Evolutionary conservation across 2,797 vertebrate genomes (phyloP).

Genomic region (Acipenser ruthenus): DNA sequence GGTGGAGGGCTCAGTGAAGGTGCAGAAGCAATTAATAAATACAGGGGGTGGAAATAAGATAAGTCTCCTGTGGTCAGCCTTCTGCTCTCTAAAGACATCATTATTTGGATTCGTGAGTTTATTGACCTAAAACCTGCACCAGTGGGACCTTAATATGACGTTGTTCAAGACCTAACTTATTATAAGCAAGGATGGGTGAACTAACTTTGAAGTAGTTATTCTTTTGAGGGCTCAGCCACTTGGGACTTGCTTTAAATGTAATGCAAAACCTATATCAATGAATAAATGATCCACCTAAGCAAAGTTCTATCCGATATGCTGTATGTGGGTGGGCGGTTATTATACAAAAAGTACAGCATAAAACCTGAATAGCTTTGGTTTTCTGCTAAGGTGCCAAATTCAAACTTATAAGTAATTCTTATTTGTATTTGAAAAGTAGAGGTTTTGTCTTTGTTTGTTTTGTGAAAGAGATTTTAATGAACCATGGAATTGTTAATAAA

Average conservation of each 20-base stretch:
- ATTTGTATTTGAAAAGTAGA: too few species aligned
- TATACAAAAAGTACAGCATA: too few species aligned
- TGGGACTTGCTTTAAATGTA: conserved; percentile 46
- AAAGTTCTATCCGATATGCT: too few species aligned
- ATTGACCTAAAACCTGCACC: conserved; percentile 64
- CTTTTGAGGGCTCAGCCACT: conserved; percentile 66
- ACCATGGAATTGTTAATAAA: too few species aligned
- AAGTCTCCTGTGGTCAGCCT: conserved; percentile 62
- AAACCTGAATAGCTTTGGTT: too few species aligned
- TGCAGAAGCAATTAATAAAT: conserved; percentile 55
- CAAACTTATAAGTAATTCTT: too few species aligned
- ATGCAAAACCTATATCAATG: conserved; percentile 32
- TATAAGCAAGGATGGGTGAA: conserved; percentile 56
- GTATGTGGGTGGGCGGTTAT: conserved; percentile 42
- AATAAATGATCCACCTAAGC: too few species aligned
- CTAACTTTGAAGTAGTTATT: conserved; percentile 71
- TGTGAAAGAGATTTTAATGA: too few species aligned
- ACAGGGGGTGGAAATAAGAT: conserved; percentile 22
- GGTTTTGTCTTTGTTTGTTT: too few species aligned
- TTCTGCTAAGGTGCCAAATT: too few species aligned
- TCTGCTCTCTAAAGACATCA: conserved; percentile 70
- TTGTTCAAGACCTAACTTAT: conserved; percentile 40
- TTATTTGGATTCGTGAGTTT: conserved; percentile 61
- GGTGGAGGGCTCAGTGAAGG: conserved; percentile 45
- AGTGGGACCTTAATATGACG: conserved; percentile 49